These are phyloP conservation scores for Phyllostomus discolor DNA, from an alignment of 2,113 vertebrate species.

Conservation along the genomic window DNA sequence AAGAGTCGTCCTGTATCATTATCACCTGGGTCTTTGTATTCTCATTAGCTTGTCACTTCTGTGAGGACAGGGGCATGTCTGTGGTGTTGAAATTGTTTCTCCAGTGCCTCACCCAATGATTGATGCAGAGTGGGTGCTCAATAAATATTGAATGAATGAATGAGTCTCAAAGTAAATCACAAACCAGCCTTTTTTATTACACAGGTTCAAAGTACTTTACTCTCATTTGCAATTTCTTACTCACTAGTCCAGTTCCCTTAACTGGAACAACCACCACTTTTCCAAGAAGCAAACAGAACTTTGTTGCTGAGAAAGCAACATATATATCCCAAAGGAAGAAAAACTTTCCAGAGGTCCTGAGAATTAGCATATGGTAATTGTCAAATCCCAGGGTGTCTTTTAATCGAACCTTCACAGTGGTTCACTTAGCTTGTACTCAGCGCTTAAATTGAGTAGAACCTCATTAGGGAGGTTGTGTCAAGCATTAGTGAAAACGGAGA, in stretches of 20 bases:
- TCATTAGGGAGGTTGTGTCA: conserved; percentile 40
- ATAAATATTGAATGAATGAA: background rate
- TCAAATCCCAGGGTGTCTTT: conserved; percentile 68
- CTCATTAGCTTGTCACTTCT: background rate
- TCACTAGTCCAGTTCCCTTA: conserved; percentile 6
- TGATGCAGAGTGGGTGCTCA: background rate
- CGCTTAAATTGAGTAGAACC: conserved; percentile 62
- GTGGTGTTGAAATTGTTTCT: background rate
- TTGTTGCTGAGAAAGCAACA: conserved; percentile 44
- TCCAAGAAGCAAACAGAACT: conserved; percentile 51
- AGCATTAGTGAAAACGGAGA: conserved; percentile 51
- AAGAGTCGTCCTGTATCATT: background rate
- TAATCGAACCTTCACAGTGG: conserved; percentile 54
- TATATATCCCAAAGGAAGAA: conserved; percentile 45
- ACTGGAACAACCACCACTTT: conserved; percentile 32
- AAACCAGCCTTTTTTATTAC: background rate
- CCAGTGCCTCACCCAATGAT: background rate
- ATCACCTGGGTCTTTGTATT: background rate
- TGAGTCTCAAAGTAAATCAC: background rate
- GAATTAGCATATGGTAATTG: conserved; percentile 69
- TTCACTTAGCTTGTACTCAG: conserved; percentile 47
- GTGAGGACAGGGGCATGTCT: background rate
- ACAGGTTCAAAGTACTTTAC: background rate
- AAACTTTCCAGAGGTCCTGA: conserved; percentile 45
- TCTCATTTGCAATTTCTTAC: background rate